Evolutionary conservation across 2,888 invertebrate species (phyloP), one percentile per base, ranked within the genome.

Genomic region (Dioctria linearis): DNA sequence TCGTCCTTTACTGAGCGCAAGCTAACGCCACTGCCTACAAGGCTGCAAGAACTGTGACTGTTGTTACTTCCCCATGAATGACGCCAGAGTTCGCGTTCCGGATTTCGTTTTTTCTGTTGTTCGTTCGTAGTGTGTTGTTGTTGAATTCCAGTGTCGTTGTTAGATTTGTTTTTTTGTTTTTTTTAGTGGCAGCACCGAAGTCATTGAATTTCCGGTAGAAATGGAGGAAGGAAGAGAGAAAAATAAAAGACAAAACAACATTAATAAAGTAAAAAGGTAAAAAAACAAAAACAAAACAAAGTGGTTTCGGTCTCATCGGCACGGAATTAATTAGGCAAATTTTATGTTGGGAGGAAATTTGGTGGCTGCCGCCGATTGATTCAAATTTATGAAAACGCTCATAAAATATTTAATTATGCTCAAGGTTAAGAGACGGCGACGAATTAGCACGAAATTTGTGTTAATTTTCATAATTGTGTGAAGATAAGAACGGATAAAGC

Each of bases 51-150:
- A 87, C 95, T 94, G 71, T 93, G 90, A 83, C 90, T 89, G 83
- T 91, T 92, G 57, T 92, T 93, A 25, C 93, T 94, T 83, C 94
- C 94, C 95, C 95, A 95, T 81, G 94, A 94, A 82, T 94, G 91
- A 78, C 95, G 92, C 92, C 93, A 93, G 43, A 92, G 91, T 86
- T 94, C 93, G 83, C 92, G 91, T 86, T 93, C 92, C 83, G 92
- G 91, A 88, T 93, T 93, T 87, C 86, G 83, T 81, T 85, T 85
- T 83, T 86, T 86, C 86, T 86, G 71, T 25, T 25, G 25, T 63
- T 61, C 25, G 25, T 63, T 61, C 25, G 25, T 25, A 25, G 25
- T 25, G 25, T 25, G 25, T 25, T 25, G 25, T 25, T 25, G 25
- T 25, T 25, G 25, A 61, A 11, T 13, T n/a, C 11, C 57, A 57